phyloP scores from a whole-genome alignment of 2,888 invertebrate species.

The Glyphotaelius pellucidus region DNA sequence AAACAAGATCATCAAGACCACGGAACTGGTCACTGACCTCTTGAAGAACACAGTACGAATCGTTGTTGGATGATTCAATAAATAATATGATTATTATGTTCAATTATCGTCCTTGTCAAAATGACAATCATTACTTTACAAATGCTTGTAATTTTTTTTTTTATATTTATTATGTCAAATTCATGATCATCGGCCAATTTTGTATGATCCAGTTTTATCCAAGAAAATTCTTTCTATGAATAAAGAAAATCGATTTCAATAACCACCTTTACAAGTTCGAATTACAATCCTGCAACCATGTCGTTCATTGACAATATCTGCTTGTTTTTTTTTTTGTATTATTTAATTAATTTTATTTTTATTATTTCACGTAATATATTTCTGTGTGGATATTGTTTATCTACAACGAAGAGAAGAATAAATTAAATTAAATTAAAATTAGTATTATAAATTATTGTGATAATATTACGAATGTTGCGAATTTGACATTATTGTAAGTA shows the following conservation, averaged over 20 bases:
- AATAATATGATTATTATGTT: background rate
- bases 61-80: slow-evolving; percentile 70
- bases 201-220: too few species aligned
- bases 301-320: background rate
- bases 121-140: background rate
- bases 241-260: too few species aligned
- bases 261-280: background rate
- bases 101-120: background rate
- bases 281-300: background rate
- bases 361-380: background rate
- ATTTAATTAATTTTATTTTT: background rate
- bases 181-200: background rate
- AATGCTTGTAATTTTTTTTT: background rate
- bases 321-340: background rate
- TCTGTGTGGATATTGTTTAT: background rate
- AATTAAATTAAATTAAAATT: background rate
- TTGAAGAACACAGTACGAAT: slow-evolving; percentile 75
- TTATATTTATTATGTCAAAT: background rate
- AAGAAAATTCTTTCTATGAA: background rate
- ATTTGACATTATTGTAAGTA: background rate
- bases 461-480: background rate
- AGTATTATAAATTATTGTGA: background rate
- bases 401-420: background rate
- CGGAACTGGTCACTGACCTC: slow-evolving; percentile 74
- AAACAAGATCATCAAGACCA: slow-evolving; percentile 75